phyloP scores from a whole-genome alignment of 2,113 vertebrate species.

The Callaeas wilsoni region DNA sequence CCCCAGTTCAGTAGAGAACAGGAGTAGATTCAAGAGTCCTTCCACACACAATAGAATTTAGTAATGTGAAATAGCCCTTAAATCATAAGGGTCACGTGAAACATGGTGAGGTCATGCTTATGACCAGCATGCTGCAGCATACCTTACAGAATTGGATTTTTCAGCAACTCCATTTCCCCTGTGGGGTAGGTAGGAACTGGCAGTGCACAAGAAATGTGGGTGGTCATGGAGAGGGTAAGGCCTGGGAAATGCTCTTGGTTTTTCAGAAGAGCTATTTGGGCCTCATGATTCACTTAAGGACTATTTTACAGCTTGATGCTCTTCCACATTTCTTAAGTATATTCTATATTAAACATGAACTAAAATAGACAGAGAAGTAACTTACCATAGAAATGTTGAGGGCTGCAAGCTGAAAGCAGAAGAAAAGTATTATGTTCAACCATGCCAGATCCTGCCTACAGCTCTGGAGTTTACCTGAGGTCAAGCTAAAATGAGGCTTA shows the following conservation, averaged over 20 bases:
- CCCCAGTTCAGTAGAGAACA: not conserved
- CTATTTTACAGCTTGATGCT: not conserved
- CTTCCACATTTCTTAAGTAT: conserved; percentile 1
- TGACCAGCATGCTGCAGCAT: not conserved
- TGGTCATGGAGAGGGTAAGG: not conserved
- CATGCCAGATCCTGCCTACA: not conserved
- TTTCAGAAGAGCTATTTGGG: not conserved
- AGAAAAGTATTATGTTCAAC: conserved; percentile 5
- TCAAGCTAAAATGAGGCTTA: not conserved
- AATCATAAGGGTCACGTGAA: not conserved
- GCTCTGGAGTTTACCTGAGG: conserved; percentile 6
- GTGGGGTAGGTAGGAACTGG: not conserved
- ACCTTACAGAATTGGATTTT: not conserved
- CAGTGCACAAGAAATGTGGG: not conserved
- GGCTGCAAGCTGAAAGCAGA: not conserved
- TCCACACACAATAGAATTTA: not conserved
- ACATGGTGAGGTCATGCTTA: not conserved
- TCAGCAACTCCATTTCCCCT: not conserved
- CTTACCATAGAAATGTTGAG: not conserved
- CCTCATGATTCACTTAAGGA: not conserved
- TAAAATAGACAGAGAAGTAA: not conserved
- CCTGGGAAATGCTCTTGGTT: not conserved
- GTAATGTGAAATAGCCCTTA: not conserved
- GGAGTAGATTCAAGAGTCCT: not conserved
- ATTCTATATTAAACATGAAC: not conserved